A percentile compares a stretch with the other conserved stretches of the same genome.
phyloP scores from a whole-genome alignment of 2,888 invertebrate species.

The Trichogramma evanescens region DNA sequence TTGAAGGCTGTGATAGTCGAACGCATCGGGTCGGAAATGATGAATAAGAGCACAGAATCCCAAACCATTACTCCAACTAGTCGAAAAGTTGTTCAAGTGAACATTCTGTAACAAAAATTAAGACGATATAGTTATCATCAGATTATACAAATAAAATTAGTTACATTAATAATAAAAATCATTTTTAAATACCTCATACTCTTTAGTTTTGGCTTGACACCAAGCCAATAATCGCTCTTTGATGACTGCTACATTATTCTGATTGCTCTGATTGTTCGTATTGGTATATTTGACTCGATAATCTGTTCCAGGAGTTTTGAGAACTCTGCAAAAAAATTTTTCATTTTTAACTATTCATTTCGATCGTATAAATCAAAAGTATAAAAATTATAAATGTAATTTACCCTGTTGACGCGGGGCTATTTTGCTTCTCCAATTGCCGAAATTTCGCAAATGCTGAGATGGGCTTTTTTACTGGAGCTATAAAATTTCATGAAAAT shows the following conservation, averaged over 20 bases:
- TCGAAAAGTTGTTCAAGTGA: slow-evolving; percentile 96
- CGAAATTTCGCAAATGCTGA: slow-evolving; percentile 88
- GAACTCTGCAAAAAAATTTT: slow-evolving; percentile 52
- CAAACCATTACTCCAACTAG: slow-evolving; percentile 97
- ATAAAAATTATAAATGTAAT: slow-evolving; percentile 25
- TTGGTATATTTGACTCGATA: slow-evolving; percentile 88
- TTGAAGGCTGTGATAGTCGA: slow-evolving; percentile 85
- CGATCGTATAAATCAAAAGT: neutral
- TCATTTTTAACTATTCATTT: neutral
- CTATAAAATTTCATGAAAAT: slow-evolving; percentile 34
- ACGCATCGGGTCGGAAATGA: slow-evolving; percentile 94
- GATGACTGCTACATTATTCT: slow-evolving; percentile 83
- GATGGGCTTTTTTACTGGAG: slow-evolving; percentile 55
- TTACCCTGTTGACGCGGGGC: slow-evolving; percentile 72
- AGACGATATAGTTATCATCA: slow-evolving; percentile 2
- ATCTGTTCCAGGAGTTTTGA: slow-evolving; percentile 59
- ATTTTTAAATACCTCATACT: slow-evolving; percentile 75
- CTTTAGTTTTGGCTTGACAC: slow-evolving; percentile 95
- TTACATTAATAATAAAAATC: neutral
- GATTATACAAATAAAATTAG: neutral
- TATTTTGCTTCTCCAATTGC: slow-evolving; percentile 83
- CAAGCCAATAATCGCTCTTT: slow-evolving; percentile 95
- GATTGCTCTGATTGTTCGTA: slow-evolving; percentile 49
- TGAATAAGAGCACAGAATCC: slow-evolving; percentile 98
- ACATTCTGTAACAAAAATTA: slow-evolving; percentile 66